Evolutionary conservation across 2,113 vertebrate genomes (phyloP).

Genomic region (Lamprotornis superbus): DNA sequence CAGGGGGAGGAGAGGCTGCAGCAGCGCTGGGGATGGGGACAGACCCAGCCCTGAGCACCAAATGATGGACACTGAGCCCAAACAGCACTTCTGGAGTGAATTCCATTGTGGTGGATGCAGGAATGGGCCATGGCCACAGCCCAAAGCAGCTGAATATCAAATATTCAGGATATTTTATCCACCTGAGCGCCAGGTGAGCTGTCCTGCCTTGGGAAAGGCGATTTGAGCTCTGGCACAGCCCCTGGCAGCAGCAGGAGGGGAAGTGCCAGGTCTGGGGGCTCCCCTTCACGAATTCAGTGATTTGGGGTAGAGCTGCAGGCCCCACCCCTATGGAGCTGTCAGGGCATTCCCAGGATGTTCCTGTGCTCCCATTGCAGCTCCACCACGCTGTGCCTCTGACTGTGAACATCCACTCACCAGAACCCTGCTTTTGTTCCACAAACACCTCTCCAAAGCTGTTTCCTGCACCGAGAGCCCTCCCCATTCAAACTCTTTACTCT

Average conservation of each 20-base stretch:
- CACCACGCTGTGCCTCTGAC: background rate
- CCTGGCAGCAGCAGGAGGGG: background rate
- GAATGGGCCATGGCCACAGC: accelerated
- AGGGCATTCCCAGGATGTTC: accelerated
- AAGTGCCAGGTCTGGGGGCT: background rate
- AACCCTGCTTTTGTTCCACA: background rate
- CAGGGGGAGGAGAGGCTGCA: background rate
- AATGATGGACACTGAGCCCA: accelerated
- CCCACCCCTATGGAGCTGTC: accelerated
- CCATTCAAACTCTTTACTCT: background rate
- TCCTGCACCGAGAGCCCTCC: background rate
- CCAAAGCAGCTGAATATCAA: background rate
- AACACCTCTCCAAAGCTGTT: background rate
- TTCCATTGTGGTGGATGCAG: accelerated
- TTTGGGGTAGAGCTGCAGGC: background rate
- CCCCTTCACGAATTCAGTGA: accelerated
- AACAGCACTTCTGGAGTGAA: accelerated
- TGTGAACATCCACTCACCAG: background rate
- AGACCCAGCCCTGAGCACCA: background rate
- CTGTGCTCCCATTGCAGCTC: accelerated
- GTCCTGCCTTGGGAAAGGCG: background rate
- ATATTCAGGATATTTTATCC: background rate
- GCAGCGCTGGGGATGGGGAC: accelerated
- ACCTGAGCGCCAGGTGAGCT: background rate
- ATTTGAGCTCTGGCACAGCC: background rate